These are phyloP conservation scores for Danio jaintianensis DNA, from an alignment of 2,797 vertebrate genomes.

Conservation along the genomic window DNA sequence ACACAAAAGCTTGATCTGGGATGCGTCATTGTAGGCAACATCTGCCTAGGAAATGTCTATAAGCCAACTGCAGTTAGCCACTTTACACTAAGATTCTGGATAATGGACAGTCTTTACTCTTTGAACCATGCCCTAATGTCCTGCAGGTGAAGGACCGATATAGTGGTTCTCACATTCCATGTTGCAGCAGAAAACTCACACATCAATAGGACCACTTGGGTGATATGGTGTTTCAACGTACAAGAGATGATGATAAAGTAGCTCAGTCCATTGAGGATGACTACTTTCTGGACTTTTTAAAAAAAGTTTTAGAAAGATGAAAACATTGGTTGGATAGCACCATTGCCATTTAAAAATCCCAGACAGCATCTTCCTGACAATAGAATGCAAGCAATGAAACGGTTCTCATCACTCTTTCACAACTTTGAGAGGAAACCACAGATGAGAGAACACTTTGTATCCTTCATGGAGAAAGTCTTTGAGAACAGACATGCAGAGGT, in stretches of 20 bases:
- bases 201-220: not conserved
- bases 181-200: not conserved
- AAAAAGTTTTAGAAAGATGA: not conserved
- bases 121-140: not conserved
- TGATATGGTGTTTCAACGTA: not conserved
- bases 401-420: not conserved
- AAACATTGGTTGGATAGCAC: not conserved
- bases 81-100: not conserved
- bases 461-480: not conserved
- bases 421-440: constrained; percentile 5
- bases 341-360: constrained; percentile 1
- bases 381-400: not conserved
- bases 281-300: constrained; percentile 4
- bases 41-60: constrained; percentile 2
- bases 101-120: not conserved
- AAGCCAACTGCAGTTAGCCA: not conserved
- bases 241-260: not conserved
- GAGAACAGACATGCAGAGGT: not conserved
- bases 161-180: not conserved
- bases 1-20: not conserved
- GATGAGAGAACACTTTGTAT: not conserved
- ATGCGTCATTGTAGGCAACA: not conserved
- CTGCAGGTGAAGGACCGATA: constrained; percentile 4
- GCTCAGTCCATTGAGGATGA: constrained; percentile 4
- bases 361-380: not conserved